A percentile compares a stretch with the other conserved stretches of the same genome.
phyloP scores from a whole-genome alignment of 1,140 invertebrate genomes.

The Apis dorsata region DNA sequence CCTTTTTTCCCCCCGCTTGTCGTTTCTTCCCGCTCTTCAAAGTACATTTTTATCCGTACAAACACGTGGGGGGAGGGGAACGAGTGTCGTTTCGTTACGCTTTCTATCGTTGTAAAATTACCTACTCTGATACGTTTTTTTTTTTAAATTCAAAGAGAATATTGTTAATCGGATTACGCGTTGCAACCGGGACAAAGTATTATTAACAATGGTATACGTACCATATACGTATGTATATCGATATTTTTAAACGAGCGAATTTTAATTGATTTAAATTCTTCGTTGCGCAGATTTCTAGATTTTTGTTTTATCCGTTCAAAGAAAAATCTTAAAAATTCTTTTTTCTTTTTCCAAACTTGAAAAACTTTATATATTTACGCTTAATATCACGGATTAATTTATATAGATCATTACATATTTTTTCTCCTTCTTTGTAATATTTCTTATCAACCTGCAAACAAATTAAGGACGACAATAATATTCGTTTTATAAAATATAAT shows the following conservation, averaged over 20 bases:
- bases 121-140: neutral
- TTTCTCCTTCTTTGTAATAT: no score
- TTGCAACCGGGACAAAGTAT: neutral
- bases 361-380: no score
- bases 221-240: neutral
- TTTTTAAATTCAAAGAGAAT: neutral
- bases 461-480: no score
- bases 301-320: neutral
- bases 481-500: no score
- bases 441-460: no score
- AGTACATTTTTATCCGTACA: neutral
- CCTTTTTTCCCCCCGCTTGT: neutral
- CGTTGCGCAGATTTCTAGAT: neutral
- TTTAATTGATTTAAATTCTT: neutral
- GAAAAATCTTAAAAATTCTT: neutral
- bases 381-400: no score
- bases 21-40: neutral
- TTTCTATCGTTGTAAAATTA: constrained; percentile 5
- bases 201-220: no score
- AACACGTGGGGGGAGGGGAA: neutral
- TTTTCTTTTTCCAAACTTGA: no score
- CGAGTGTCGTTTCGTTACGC: neutral
- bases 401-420: no score
- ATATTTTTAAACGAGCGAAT: neutral
- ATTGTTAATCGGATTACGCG: neutral